Percentiles rank a stretch among this genome's conserved stretches.
phyloP scores from a whole-genome alignment of 1,140 invertebrate species.

The Drosophila parabipectinata region DNA sequence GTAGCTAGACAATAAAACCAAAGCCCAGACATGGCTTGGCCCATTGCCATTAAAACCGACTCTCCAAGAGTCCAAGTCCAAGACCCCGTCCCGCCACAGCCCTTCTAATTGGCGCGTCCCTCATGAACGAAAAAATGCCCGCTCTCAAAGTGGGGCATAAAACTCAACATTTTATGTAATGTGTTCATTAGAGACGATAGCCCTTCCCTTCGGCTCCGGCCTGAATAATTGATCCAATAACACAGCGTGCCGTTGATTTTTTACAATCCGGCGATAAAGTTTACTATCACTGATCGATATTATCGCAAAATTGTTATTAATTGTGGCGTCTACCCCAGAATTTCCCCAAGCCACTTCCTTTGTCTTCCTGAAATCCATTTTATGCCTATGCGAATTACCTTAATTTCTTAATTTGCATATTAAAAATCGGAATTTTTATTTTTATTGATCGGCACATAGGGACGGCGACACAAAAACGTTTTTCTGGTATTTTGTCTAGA shows the following conservation, averaged over 20 bases:
- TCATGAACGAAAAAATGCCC: slow-evolving; percentile 29
- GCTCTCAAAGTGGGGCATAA: slow-evolving; percentile 68
- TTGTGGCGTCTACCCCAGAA: slow-evolving; percentile 36
- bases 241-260: slow-evolving; percentile 76
- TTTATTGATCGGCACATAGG: slow-evolving; percentile 37
- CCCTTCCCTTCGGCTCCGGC: slow-evolving; percentile 4
- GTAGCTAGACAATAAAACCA: slow-evolving; percentile 77
- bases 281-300: slow-evolving; percentile 74
- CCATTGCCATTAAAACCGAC: slow-evolving; percentile 65
- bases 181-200: slow-evolving; percentile 73
- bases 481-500: slow-evolving; percentile 68
- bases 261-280: slow-evolving; percentile 75
- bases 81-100: slow-evolving; percentile 6
- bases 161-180: slow-evolving; percentile 79
- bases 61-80: neutral
- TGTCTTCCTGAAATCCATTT: slow-evolving; percentile 31
- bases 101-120: slow-evolving; percentile 71
- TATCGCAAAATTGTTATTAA: slow-evolving; percentile 81
- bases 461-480: slow-evolving; percentile 51
- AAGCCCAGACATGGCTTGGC: slow-evolving; percentile 52
- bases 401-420: slow-evolving; percentile 66
- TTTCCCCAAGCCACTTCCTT: slow-evolving; percentile 46
- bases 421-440: slow-evolving; percentile 54
- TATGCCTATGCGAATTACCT: slow-evolving; percentile 33
- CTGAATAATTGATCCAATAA: slow-evolving; percentile 79